phyloP scores from a whole-genome alignment of 2,888 invertebrate genomes.

The Plemyria rubiginata region DNA sequence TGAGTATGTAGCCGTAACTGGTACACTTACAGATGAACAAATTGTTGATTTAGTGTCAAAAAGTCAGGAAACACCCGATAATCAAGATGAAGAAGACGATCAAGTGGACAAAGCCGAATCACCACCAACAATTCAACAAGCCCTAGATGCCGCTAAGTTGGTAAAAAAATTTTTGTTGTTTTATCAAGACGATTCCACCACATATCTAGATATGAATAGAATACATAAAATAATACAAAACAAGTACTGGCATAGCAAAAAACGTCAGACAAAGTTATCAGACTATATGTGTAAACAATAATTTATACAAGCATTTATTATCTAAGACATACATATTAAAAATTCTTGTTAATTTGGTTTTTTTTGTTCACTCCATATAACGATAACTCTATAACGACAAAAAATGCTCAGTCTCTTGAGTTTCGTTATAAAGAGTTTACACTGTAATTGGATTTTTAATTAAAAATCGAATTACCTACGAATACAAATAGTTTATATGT shows the following conservation, averaged over 20 bases:
- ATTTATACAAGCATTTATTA: neutral
- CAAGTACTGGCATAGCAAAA: conserved; percentile 4
- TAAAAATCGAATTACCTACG: too few relatives aligned
- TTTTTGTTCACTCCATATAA: too few relatives aligned
- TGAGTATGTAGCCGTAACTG: neutral
- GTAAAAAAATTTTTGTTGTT: neutral
- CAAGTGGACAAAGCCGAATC: neutral
- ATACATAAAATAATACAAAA: conserved; percentile 4
- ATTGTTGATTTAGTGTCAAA: conserved; percentile 1
- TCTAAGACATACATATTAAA: neutral
- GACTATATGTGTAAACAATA: conserved; percentile 4
- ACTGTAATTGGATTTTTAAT: conserved; percentile 1
- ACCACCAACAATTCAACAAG: neutral
- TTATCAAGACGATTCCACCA: neutral
- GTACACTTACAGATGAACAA: conserved; percentile 2
- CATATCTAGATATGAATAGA: conserved; percentile 2
- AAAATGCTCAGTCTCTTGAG: too few relatives aligned
- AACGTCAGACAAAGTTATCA: conserved; percentile 3
- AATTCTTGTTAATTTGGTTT: neutral
- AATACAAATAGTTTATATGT: conserved; percentile 29
- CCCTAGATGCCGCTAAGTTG: conserved; percentile 1
- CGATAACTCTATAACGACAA: too few relatives aligned
- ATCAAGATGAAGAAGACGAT: conserved; percentile 3
- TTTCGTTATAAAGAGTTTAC: too few relatives aligned
- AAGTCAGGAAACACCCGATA: neutral